phyloP scores from a whole-genome alignment of 92 coral and sea anemone genomes.

The Palythoa caribaeorum region DNA sequence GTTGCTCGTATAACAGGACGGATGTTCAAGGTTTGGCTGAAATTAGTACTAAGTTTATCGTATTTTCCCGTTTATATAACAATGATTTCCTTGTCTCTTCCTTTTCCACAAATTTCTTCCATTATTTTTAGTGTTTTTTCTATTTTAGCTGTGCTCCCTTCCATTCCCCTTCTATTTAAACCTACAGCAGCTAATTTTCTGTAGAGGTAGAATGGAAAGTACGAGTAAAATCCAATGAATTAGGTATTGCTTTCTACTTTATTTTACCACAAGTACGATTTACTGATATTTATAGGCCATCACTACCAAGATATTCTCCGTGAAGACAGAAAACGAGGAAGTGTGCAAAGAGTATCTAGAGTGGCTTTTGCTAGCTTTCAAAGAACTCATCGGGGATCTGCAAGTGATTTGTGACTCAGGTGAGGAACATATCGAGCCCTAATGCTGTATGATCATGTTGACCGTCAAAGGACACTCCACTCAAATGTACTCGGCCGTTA shows the following conservation, averaged over 20 bases:
- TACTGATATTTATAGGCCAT: background rate
- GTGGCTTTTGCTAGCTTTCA: conserved; percentile 27
- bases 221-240: background rate
- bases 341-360: conserved; percentile 16
- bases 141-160: too few species aligned
- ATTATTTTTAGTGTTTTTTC: background rate
- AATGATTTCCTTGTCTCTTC: background rate
- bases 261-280: too few species aligned
- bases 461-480: too few species aligned
- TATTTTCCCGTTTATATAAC: background rate
- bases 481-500: background rate
- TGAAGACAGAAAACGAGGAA: background rate
- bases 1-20: conserved; percentile 56
- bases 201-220: background rate
- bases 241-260: too few species aligned
- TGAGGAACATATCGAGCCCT: background rate
- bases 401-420: conserved; percentile 48
- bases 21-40: conserved; percentile 67
- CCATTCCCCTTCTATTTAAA: too few species aligned
- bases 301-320: conserved; percentile 4
- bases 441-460: background rate
- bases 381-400: conserved; percentile 32
- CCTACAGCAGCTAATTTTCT: too few species aligned
- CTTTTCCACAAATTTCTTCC: background rate
- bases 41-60: background rate